These are phyloP conservation scores for Oryzaephilus surinamensis DNA, from an alignment of 1,140 invertebrate species.

Conservation along the genomic window DNA sequence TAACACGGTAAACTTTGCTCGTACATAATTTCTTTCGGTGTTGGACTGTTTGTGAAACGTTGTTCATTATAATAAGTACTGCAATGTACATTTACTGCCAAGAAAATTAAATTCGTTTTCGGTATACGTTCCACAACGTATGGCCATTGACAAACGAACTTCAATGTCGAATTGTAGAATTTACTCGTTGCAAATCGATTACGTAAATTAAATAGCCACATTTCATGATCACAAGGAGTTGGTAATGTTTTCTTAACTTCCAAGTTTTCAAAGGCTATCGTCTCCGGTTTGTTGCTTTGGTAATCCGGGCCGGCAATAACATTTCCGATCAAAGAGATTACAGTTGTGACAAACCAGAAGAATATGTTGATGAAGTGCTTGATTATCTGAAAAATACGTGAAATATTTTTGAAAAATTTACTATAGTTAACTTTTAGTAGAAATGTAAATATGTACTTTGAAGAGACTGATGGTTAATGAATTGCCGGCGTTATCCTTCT, in stretches of 20 bases:
- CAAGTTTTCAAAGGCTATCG: slow-evolving; percentile 28
- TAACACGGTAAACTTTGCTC: slow-evolving; percentile 27
- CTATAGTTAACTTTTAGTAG: neutral
- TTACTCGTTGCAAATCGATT: slow-evolving; percentile 10
- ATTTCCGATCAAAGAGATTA: slow-evolving; percentile 16
- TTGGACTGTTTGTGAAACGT: slow-evolving; percentile 11
- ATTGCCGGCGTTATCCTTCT: slow-evolving; percentile 3
- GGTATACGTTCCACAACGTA: slow-evolving; percentile 74
- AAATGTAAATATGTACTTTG: neutral
- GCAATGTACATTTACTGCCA: slow-evolving; percentile 66
- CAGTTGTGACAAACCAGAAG: slow-evolving; percentile 9
- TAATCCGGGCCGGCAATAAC: slow-evolving; percentile 10
- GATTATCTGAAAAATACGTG: slow-evolving; percentile 13
- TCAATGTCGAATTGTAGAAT: slow-evolving; percentile 15
- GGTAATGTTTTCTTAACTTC: slow-evolving; percentile 48
- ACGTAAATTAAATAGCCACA: slow-evolving; percentile 36
- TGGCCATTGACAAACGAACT: slow-evolving; percentile 31
- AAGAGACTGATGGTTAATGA: neutral
- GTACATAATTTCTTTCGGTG: slow-evolving; percentile 22
- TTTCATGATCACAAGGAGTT: slow-evolving; percentile 66
- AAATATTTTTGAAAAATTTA: neutral
- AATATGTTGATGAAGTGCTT: slow-evolving; percentile 15
- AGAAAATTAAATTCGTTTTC: slow-evolving; percentile 69
- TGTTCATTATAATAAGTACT: slow-evolving; percentile 28
- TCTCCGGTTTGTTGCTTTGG: slow-evolving; percentile 22